phyloP scores from a whole-genome alignment of 2,797 vertebrate species.

The Petrocephalus schoutedeni region DNA sequence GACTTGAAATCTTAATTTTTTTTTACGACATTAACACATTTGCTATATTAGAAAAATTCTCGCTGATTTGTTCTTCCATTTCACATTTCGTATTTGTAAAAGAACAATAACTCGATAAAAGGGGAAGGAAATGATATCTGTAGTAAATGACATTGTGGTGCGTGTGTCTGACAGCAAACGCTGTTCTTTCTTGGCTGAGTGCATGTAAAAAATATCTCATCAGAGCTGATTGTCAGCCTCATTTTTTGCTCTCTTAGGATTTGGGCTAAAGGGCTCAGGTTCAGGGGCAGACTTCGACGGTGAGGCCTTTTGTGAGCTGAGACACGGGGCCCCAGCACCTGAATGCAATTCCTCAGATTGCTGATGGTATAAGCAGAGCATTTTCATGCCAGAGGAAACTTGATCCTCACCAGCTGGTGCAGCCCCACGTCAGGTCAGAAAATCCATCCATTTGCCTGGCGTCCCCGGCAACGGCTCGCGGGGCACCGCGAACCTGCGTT shows the following conservation, averaged over 20 bases:
- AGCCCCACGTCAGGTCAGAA: slow-evolving; percentile 38
- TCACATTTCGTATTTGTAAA: not conserved
- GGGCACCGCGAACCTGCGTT: slow-evolving; percentile 34
- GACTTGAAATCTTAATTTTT: not conserved
- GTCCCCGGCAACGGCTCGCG: not conserved
- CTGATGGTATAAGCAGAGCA: slow-evolving; percentile 25
- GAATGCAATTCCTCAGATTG: slow-evolving; percentile 57
- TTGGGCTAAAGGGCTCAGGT: not conserved
- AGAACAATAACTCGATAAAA: not conserved
- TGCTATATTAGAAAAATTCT: not conserved
- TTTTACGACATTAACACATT: not conserved
- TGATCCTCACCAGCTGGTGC: slow-evolving; percentile 50
- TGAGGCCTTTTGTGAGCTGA: slow-evolving; percentile 19
- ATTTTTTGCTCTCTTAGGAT: not conserved
- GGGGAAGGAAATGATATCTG: not conserved
- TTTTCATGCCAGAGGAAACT: slow-evolving; percentile 52
- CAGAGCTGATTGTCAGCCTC: not conserved
- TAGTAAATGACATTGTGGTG: not conserved
- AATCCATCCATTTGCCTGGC: slow-evolving; percentile 44
- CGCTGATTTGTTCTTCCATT: not conserved
- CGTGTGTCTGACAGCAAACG: not conserved
- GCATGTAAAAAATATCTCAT: not conserved
- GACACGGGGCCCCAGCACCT: slow-evolving; percentile 54
- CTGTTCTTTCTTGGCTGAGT: not conserved
- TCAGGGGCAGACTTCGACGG: not conserved